Base-by-base conservation (phyloP, 2,888 invertebrate species). In the Drosophila cyrtoloma region DNA sequence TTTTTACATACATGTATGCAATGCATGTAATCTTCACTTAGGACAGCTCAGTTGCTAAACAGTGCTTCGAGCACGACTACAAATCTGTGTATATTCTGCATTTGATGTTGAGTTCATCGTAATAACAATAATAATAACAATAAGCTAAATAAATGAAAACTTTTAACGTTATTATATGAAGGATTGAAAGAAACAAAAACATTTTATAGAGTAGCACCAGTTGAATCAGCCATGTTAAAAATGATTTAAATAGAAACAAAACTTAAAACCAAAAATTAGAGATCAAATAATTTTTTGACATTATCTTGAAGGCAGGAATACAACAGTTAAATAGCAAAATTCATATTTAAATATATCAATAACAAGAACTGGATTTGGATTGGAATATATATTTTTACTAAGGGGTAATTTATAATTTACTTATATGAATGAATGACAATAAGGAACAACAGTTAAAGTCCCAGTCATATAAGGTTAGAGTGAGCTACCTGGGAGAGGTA, bases 71-170 rank as follows among this genome's bases (percentile, higher is more conserved):
- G 39, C 30, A 14, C 22, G 9, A 59, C 16, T 39, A n/a, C 19
- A 60, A 59, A 37, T 58, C 57, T 67, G 37, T 53, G 2, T 47
- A 5, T 16, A 26, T 57, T 61, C 19, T 50, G 26, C 9, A 14
- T 52, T 35, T 51, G 33, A 67, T 35, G 26, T 26, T 16, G 9
- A 68, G 51, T 59, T 75, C 72, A 68, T 72, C 63, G 65, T 55
- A 75, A 69, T 70, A 69, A 57, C 69, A 72, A 71, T 62, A 68
- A 71, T 30, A 42, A 58, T 37, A 68, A 84, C 69, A 69, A 69
- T 80, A 85, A 76, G 77, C 71, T 76, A 77, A 75, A 68, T 56
- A 79, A 85, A 87, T 82, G 63, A 61, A 66, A 55, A 77, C 68
- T 58, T 28, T 4, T 35, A 26, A 33, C 56, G 39, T 72, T 73